These are phyloP conservation scores for Sparidentex hasta DNA, from an alignment of 2,797 vertebrate species.

Conservation along the genomic window DNA sequence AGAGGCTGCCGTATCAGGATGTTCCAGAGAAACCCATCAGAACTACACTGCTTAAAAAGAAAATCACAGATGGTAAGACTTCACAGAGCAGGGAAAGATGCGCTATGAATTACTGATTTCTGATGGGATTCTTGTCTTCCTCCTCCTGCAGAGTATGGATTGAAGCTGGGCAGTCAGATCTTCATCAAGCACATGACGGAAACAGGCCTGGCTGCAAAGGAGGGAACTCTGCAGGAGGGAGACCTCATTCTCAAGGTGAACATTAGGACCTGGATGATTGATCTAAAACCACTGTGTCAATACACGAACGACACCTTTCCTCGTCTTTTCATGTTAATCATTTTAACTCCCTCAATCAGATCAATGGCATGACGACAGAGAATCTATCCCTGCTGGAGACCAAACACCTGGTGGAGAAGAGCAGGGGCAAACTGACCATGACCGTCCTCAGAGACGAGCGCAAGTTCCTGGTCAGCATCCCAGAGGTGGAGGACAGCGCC, in stretches of 20 bases:
- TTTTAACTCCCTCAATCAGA: constrained; percentile 78
- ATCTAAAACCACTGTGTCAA: background rate
- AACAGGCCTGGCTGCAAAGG: constrained; percentile 90
- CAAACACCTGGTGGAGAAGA: constrained; percentile 92
- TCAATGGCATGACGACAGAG: constrained; percentile 94
- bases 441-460: constrained; percentile 90
- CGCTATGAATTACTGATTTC: background rate
- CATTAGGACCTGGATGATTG: background rate
- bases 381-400: constrained; percentile 96
- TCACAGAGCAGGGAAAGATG: constrained; percentile 46
- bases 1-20: constrained; percentile 87
- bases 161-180: constrained; percentile 97
- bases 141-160: constrained; percentile 90
- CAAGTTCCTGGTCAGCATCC: constrained; percentile 94
- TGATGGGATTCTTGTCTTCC: constrained; percentile 7
- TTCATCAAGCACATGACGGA: constrained; percentile 97
- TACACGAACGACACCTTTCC: background rate
- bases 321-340: background rate
- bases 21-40: constrained; percentile 86
- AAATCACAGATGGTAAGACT: constrained; percentile 88
- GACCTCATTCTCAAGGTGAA: constrained; percentile 96
- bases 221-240: constrained; percentile 91
- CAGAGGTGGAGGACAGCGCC: constrained; percentile 89
- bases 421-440: constrained; percentile 91
- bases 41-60: constrained; percentile 90